Evolutionary conservation across 92 coral and sea anemone species (phyloP), one percentile per base, ranked within the genome.

Genomic region (Epizoanthus illoricatus): DNA sequence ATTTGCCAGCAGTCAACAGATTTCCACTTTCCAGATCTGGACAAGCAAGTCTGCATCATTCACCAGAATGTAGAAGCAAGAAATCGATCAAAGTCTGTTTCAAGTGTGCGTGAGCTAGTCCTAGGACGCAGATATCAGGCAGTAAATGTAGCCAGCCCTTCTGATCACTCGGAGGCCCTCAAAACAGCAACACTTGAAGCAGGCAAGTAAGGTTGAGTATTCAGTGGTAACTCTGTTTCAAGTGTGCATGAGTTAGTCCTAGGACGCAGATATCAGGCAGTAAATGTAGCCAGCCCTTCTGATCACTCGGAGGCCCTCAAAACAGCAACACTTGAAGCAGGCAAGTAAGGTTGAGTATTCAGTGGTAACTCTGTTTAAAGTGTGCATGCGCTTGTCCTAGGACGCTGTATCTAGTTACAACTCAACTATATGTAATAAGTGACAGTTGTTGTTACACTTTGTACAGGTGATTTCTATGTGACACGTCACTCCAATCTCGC

Each of bases 21-120:
- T 72, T 96, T 96, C 74, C 99, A 96, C 73, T 96, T 96, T 76
- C 98, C 99, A 7, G 99, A 96, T 83, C 90, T 96, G n/a, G 99
- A 96, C 84, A 90, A 96, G 71, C 99, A 96, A 68, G 89, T 93
- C 19, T 93, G 99, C 60, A 83, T 96, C 64, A 96, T 96, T 57
- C 99, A 96, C 73, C 99, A 96, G 86, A 91, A 81, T 66, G 80
- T 91, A 24, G 99, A 96, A 58, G 81, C 87, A 59, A 85, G 96
- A 79, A 90, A 75, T 6, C 85, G 88, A 21, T 59, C 84, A 39
- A 93, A 88, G 76, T 92, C 93, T 78, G 67, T 84, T 10, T 74
- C 89, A 17, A 83, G 90, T 79, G 80, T 42, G 7, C 81, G 78
- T 8, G 88, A 62, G 72, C 84, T 69, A 3, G 84, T 74, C n/a